Evolutionary conservation across 2,888 invertebrate genomes (phyloP).

Genomic region (Oscheius sp.): DNA sequence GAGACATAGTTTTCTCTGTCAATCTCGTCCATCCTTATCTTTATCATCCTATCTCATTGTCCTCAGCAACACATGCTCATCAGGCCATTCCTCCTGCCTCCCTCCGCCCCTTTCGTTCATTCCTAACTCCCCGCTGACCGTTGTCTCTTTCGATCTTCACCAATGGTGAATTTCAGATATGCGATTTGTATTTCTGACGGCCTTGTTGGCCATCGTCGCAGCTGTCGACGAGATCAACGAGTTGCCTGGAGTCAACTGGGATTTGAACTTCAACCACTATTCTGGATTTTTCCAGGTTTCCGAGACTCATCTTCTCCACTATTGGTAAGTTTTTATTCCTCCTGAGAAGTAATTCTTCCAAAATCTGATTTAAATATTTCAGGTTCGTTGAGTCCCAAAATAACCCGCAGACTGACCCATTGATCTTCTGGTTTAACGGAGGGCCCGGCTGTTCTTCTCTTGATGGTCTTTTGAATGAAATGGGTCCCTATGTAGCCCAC

Average conservation of each 20-base stretch:
- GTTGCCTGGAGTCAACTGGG: constrained; percentile 62
- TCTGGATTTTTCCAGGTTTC: constrained; percentile 70
- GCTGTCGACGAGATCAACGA: constrained; percentile 54
- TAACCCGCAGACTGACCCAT: constrained; percentile 59
- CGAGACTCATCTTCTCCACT: constrained; percentile 71
- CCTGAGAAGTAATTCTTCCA: neutral
- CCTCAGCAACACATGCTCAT: neutral
- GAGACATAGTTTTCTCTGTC: no score
- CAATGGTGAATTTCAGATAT: neutral
- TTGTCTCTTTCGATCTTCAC: neutral
- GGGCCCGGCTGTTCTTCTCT: constrained; percentile 74
- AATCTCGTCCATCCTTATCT: neutral
- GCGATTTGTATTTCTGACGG: constrained; percentile 7
- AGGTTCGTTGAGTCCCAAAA: constrained; percentile 69
- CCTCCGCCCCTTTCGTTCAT: neutral
- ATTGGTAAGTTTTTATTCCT: constrained; percentile 69
- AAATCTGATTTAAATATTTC: no score
- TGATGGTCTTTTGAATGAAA: constrained; percentile 72
- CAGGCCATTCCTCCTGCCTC: neutral
- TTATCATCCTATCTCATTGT: neutral
- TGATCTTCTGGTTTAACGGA: constrained; percentile 68
- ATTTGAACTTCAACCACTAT: constrained; percentile 66
- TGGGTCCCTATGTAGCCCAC: constrained; percentile 72
- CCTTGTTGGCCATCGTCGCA: constrained; percentile 19
- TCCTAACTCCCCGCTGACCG: neutral